phyloP scores from a whole-genome alignment of 2,888 invertebrate genomes.

The Phlogophora meticulosa region DNA sequence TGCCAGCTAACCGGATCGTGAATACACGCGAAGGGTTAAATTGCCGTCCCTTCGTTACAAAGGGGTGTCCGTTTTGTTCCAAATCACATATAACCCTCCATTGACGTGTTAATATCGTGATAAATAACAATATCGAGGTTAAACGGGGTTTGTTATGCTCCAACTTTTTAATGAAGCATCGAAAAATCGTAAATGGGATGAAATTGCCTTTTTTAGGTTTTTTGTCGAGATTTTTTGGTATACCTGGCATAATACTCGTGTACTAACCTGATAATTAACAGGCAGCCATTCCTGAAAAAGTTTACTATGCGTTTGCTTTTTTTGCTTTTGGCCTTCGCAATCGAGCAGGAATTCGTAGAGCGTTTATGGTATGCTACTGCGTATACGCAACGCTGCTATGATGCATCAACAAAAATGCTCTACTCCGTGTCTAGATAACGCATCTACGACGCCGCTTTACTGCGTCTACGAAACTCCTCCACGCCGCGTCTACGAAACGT shows the following conservation, averaged over 20 bases:
- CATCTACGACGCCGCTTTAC: not conserved
- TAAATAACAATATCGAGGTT: conserved; percentile 75
- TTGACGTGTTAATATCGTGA: conserved; percentile 87
- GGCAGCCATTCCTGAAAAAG: too few relatives aligned
- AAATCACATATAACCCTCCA: conserved; percentile 76
- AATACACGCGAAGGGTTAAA: conserved; percentile 67
- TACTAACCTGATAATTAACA: too few relatives aligned
- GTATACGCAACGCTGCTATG: too few relatives aligned
- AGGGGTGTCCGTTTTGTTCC: conserved; percentile 82
- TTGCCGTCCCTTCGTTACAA: conserved; percentile 76
- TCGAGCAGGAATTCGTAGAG: too few relatives aligned
- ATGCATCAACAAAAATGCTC: too few relatives aligned
- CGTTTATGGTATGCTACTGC: too few relatives aligned
- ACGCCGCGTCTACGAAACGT: not conserved
- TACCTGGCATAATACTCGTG: not conserved
- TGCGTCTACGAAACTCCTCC: not conserved
- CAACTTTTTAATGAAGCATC: conserved; percentile 56
- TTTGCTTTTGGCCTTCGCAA: too few relatives aligned
- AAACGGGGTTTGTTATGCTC: conserved; percentile 62
- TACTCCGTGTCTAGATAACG: not conserved
- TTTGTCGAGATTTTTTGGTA: not conserved
- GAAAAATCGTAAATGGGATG: not conserved
- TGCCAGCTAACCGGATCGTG: conserved; percentile 73
- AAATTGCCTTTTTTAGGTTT: not conserved
- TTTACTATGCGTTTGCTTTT: not conserved